Evolutionary conservation across 2,888 invertebrate species (phyloP), one percentile per base, ranked within the genome.

Genomic region (Drosophila fungiperda): DNA sequence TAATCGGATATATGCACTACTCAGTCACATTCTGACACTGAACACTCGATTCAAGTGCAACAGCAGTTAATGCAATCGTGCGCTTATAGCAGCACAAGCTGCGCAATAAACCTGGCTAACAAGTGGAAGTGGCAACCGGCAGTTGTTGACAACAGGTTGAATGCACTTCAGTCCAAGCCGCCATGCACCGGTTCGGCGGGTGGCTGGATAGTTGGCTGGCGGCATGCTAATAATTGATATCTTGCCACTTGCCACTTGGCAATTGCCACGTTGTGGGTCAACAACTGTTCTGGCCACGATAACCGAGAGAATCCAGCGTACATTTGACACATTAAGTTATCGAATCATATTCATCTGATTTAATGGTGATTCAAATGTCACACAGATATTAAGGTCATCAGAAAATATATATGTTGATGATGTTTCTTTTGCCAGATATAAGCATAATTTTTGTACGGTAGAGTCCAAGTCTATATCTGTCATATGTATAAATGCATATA

Each of bases 71-170:
- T 72, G 72, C 68, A 36, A 42, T 36, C 32, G 69, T 38, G 26
- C 58, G 42, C 57, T 76, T 75, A 76, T 80, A 42, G 63, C 20
- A 68, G 74, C 62, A 74, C 78, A 78, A 42, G 60, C 20, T 70
- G 71, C 62, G 69, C 78, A 78, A 89, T 81, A 84, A 89, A 82
- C 85, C 49, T 66, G 83, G 83, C 89, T 53, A 81, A 77, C 83
- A 65, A 83, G 89, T 81, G 84, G 82, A 54, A 61, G 45, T 77
- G 78, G 48, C 38, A 58, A 33, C 49, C 45, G 45, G 65, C 68
- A 79, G 60, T 59, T 48, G 33, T 38, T 52, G 45, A 36, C 60
- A 61, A n/a, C 61, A 63, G 53, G 85, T 81, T 82, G 87, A 82
- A 88, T 64, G 82, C 68, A 62, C 75, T 72, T 23, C 36, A 48